phyloP scores from a whole-genome alignment of 2,797 vertebrate genomes.

The Lemur catta region DNA sequence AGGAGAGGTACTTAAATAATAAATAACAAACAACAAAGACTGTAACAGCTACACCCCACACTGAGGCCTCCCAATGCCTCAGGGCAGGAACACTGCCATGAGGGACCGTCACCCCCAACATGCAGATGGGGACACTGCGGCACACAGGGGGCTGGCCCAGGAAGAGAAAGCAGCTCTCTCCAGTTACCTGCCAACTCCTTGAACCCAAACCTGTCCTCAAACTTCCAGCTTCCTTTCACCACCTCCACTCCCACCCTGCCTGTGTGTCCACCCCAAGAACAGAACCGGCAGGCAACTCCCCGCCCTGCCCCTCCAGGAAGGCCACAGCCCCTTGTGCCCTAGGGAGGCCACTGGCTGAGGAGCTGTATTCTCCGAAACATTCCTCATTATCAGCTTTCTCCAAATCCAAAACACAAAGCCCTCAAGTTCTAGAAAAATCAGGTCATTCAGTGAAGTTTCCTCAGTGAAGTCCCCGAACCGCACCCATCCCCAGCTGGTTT shows the following conservation, averaged over 20 bases:
- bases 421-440: conserved; percentile 24
- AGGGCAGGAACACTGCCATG: background rate
- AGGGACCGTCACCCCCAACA: background rate
- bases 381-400: background rate
- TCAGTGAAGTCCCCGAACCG: background rate
- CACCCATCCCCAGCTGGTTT: background rate
- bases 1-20: conserved; percentile 69
- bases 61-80: background rate
- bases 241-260: background rate
- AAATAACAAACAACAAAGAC: conserved; percentile 52
- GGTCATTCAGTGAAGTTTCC: background rate
- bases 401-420: conserved; percentile 29
- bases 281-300: background rate
- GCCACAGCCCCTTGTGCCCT: background rate
- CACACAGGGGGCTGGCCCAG: background rate
- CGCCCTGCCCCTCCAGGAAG: background rate
- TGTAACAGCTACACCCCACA: background rate
- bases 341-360: background rate
- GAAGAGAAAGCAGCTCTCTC: background rate
- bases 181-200: background rate
- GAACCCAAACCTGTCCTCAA: background rate
- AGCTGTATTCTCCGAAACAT: background rate
- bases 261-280: background rate
- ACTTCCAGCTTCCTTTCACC: background rate
- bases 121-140: background rate